Base-by-base conservation (phyloP, 2,797 vertebrate genomes). In the Petrocephalus schoutedeni region DNA sequence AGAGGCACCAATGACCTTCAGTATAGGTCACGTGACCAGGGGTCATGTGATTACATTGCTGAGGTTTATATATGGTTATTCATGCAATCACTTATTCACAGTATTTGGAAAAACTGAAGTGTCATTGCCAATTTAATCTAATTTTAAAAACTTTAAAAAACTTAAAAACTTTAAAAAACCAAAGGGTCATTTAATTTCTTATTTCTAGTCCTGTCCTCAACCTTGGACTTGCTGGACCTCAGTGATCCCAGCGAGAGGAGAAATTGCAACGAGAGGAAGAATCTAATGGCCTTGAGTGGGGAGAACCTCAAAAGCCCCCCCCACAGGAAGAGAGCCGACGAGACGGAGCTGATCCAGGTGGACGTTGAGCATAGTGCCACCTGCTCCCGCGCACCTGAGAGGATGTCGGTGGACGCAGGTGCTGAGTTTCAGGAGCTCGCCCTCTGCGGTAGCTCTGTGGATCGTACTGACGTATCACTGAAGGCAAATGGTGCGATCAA, bases 141-240 rank as follows among this genome's bases (percentile, higher is more conserved):
- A 28, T 28, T 28, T 28, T 28, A 28, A 28, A 28, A 28, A 28
- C 28, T 28, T 28, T 28, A 28, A 28, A 28, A 28, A 28, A 28
- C 28, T 0, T 28, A 28, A 28, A 28, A 28, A 28, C 28, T 28
- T 28, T 28, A 28, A 28, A 28, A 28, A 28, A 28, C 28, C 21
- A 14, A 86, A 86, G 4, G 85, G 41, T 90, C 8, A 9, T 23
- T 4, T 64, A 9, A 3, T 74, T 61, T 57, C 53, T 8, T 89
- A 3, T 90, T 88, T 91, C 86, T 90, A 99, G 98, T 99, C 92
- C 93, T 99, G 92, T 98, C 98, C 91, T 94, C 98, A 92, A 97
- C 97, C 80, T 93, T 99, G 94, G 98, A 99, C 94, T 97, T 99
- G 91, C 95, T 99, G 91, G 98, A 99, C 94, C 96, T 99, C 89